phyloP scores from a whole-genome alignment of 2,888 invertebrate species.

The Empis livida region DNA sequence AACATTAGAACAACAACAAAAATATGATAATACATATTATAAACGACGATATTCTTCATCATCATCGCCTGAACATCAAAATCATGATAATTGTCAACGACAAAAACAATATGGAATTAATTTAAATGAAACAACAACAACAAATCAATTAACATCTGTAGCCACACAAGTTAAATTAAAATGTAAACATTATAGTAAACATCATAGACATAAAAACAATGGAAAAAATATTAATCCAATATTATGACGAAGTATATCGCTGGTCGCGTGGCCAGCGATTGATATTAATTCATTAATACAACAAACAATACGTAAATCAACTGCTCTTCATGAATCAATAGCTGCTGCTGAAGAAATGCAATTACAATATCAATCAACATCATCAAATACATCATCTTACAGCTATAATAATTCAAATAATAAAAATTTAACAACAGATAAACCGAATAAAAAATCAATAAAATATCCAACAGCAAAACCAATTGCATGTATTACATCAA shows the following conservation, averaged over 20 bases:
- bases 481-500: neutral
- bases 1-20: neutral
- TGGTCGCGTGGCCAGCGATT: slow-evolving; percentile 38
- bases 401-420: too few relatives aligned
- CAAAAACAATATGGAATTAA: neutral
- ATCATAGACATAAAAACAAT: slow-evolving; percentile 25
- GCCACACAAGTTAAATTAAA: neutral
- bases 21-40: too few relatives aligned
- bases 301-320: slow-evolving; percentile 32
- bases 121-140: neutral
- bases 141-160: neutral
- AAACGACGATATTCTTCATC: neutral
- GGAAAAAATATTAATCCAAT: slow-evolving; percentile 23
- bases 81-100: neutral
- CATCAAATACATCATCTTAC: neutral
- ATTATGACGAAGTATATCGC: slow-evolving; percentile 39
- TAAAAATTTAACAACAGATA: too few relatives aligned
- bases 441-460: too few relatives aligned
- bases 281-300: slow-evolving; percentile 34
- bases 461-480: too few relatives aligned
- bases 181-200: slow-evolving; percentile 26
- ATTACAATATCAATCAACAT: neutral
- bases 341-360: slow-evolving; percentile 5
- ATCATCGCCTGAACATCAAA: neutral
- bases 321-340: slow-evolving; percentile 27